Percentiles rank a stretch among this genome's conserved stretches.
phyloP scores from a whole-genome alignment of 2,797 vertebrate species.

The Scleropages formosus region DNA sequence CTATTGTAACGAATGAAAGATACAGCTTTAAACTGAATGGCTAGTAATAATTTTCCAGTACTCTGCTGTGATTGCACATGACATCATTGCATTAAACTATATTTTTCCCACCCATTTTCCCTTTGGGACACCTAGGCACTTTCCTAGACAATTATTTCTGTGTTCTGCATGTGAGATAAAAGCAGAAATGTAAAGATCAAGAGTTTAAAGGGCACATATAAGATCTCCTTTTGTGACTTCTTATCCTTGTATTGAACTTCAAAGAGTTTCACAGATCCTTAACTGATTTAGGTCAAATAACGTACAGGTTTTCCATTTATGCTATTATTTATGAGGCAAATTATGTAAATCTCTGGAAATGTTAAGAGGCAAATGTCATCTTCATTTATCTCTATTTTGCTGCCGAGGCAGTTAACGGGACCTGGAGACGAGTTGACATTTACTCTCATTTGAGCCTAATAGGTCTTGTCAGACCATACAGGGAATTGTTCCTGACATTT shows the following conservation, averaged over 20 bases:
- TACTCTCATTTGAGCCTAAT: constrained; percentile 7
- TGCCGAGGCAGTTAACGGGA: not conserved
- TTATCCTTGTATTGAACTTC: not conserved
- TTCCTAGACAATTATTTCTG: not conserved
- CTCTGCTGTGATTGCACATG: not conserved
- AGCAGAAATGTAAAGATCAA: not conserved
- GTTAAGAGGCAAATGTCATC: constrained; percentile 21
- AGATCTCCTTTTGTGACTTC: not conserved
- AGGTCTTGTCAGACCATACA: not conserved
- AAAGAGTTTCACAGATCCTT: not conserved
- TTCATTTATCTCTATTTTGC: constrained; percentile 13
- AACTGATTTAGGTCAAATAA: not conserved
- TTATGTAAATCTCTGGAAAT: constrained; percentile 25
- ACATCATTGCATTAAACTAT: not conserved
- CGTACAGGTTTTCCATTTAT: not conserved
- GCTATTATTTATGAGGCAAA: constrained; percentile 7
- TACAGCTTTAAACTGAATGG: not conserved
- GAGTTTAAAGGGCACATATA: not conserved
- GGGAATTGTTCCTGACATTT: constrained; percentile 21
- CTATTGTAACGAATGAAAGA: no score
- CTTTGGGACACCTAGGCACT: no score
- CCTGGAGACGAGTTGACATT: constrained; percentile 21
- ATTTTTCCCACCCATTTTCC: not conserved
- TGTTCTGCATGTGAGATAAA: not conserved
- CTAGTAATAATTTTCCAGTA: not conserved